phyloP scores from a whole-genome alignment of 2,888 invertebrate genomes.

The Leptinotarsa rubiginosa region DNA sequence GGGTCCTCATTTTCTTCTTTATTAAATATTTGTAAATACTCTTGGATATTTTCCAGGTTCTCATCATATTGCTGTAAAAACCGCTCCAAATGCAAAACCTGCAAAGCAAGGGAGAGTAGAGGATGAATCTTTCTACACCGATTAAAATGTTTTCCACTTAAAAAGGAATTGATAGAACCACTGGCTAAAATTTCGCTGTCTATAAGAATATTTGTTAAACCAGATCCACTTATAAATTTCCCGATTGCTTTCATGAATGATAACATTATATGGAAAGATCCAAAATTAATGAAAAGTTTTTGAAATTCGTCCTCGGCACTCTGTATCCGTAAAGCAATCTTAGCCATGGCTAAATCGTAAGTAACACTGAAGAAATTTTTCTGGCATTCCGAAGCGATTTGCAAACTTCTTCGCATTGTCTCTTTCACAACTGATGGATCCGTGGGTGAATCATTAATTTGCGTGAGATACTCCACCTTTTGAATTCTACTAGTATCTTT shows the following conservation, averaged over 20 bases:
- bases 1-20: neutral
- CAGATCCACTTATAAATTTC: constrained; percentile 53
- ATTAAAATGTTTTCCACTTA: constrained; percentile 50
- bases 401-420: constrained; percentile 50
- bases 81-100: constrained; percentile 50
- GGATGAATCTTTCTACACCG: constrained; percentile 45
- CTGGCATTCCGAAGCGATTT: constrained; percentile 47
- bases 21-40: too few species aligned
- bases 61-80: constrained; percentile 38
- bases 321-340: constrained; percentile 50
- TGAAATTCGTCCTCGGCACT: constrained; percentile 17
- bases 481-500: constrained; percentile 39
- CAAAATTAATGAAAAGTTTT: constrained; percentile 39
- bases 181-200: constrained; percentile 50
- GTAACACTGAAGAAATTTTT: constrained; percentile 52
- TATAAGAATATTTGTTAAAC: constrained; percentile 47
- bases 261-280: constrained; percentile 45
- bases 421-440: constrained; percentile 49
- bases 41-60: constrained; percentile 15
- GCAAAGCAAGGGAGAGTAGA: constrained; percentile 47
- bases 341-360: constrained; percentile 57
- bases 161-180: constrained; percentile 49
- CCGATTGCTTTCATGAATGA: constrained; percentile 51
- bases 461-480: constrained; percentile 53
- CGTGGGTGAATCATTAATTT: constrained; percentile 57